phyloP scores from a whole-genome alignment of 37 sponge, comb jelly and placozoan species.

The Spongilla lacustris region DNA sequence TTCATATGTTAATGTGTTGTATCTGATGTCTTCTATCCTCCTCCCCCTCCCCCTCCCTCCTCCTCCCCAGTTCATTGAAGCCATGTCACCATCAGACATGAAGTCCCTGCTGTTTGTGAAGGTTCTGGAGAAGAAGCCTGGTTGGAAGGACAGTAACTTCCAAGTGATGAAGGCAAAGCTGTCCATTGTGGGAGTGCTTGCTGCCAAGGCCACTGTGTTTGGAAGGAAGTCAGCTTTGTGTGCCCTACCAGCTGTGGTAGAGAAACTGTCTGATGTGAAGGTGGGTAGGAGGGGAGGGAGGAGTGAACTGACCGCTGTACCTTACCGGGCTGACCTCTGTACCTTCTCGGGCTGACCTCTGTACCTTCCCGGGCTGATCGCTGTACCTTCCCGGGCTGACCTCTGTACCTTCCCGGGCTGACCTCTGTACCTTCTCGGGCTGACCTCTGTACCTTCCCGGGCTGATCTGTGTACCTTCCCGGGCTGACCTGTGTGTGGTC shows the following conservation, averaged over 20 bases:
- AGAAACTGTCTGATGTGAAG: conserved; percentile 89
- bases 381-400: neutral
- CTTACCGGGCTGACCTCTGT: too few relatives aligned
- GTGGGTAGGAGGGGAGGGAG: conserved; percentile 8
- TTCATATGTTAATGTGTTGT: too few relatives aligned
- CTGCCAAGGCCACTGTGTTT: conserved; percentile 64
- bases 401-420: neutral
- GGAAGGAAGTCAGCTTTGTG: conserved; percentile 67
- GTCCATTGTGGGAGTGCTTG: conserved; percentile 58
- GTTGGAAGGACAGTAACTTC: conserved; percentile 94
- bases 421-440: neutral
- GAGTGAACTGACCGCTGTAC: too few relatives aligned
- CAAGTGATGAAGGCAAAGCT: conserved; percentile 86
- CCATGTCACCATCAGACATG: conserved; percentile 52
- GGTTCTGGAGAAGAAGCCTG: conserved; percentile 85
- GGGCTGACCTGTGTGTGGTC: too few relatives aligned
- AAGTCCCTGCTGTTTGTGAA: conserved; percentile 80
- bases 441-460: neutral
- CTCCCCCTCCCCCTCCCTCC: too few relatives aligned
- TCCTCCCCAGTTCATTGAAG: conserved; percentile 54
- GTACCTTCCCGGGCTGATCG: too few relatives aligned
- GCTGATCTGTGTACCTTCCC: neutral
- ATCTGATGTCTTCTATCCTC: too few relatives aligned
- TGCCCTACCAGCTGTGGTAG: conserved; percentile 80
- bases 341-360: too few relatives aligned